Conservation (phyloP, 2,888 invertebrate genomes). For the Crepidodera aurea region DNA sequence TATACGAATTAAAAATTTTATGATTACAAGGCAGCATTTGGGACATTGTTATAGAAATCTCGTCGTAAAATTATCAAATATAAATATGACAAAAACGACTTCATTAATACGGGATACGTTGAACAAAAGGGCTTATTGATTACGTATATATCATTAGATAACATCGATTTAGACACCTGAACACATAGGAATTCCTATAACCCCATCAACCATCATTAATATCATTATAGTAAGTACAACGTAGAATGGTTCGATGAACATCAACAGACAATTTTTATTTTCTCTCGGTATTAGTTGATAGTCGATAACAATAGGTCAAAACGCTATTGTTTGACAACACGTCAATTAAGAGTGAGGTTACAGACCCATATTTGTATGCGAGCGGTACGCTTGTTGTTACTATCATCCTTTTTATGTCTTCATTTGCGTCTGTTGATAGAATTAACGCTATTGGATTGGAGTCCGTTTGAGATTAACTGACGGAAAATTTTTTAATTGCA, state of each 20-base stretch:
- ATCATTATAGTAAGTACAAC: neutral
- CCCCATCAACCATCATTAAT: neutral
- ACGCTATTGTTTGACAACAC: conserved; percentile 22
- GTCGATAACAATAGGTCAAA: conserved; percentile 21
- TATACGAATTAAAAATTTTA: too few relatives aligned
- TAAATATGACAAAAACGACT: too few relatives aligned
- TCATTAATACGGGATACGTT: too few relatives aligned
- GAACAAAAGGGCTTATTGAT: too few relatives aligned
- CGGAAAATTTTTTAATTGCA: too few relatives aligned
- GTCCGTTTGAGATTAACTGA: too few relatives aligned
- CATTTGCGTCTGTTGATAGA: neutral
- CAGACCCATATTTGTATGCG: conserved; percentile 20
- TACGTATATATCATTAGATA: neutral
- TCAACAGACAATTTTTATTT: neutral
- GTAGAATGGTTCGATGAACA: conserved; percentile 22
- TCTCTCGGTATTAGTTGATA: neutral
- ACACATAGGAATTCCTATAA: neutral
- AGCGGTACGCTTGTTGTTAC: neutral
- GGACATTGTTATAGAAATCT: too few relatives aligned
- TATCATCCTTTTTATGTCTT: neutral
- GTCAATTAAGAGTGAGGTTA: conserved; percentile 24
- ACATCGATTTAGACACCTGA: neutral
- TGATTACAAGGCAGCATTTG: too few relatives aligned
- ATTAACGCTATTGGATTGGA: too few relatives aligned
- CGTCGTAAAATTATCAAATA: too few relatives aligned